Evolutionary conservation across 1,140 invertebrate species (phyloP).

Genomic region (Camponotus floridanus): DNA sequence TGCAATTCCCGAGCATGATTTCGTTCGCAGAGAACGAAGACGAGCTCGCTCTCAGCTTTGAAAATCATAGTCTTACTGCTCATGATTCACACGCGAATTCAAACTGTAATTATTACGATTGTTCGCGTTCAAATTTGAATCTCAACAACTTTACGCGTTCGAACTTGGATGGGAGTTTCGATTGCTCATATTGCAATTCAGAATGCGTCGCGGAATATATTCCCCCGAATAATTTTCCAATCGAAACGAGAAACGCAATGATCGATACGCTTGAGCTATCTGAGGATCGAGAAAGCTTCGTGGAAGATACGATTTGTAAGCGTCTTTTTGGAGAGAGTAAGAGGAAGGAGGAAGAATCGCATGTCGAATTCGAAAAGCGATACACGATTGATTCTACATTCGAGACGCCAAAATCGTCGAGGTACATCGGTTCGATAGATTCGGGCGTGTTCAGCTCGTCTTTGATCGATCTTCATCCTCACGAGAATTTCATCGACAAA

Average conservation of each 20-base stretch:
- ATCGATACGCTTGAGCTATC: neutral
- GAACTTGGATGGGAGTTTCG: neutral
- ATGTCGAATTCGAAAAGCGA: neutral
- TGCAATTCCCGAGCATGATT: constrained; percentile 14
- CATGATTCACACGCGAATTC: neutral
- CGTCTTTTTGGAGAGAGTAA: neutral
- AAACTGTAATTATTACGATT: constrained; percentile 7
- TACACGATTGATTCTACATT: constrained; percentile 31
- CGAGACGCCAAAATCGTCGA: constrained; percentile 47
- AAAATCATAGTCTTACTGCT: neutral
- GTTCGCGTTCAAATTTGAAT: neutral
- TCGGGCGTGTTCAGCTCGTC: constrained; percentile 77
- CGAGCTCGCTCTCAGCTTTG: neutral
- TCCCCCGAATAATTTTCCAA: neutral
- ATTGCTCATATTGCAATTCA: neutral
- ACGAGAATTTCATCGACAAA: neutral
- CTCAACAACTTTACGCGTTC: neutral
- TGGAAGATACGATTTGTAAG: neutral
- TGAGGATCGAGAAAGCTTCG: neutral
- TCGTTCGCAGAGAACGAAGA: constrained; percentile 13
- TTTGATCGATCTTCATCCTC: constrained; percentile 1
- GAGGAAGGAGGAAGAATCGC: neutral
- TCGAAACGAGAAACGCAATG: neutral
- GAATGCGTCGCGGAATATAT: neutral
- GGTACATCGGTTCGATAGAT: constrained; percentile 75